Conservation (phyloP, 2,888 invertebrate genomes). For the Priocnemis perturbator region DNA sequence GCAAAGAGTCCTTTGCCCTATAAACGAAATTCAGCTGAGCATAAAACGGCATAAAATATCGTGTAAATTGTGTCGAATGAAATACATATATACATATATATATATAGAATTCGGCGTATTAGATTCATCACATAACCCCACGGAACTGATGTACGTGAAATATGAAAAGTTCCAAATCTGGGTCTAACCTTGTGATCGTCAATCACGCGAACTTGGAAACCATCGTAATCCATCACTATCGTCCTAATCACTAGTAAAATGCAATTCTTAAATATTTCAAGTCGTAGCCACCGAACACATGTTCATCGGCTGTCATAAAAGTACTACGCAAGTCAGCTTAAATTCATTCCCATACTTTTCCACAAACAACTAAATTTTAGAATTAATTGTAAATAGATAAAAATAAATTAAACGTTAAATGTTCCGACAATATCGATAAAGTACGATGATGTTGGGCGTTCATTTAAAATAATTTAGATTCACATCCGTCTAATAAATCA, state of each 20-base stretch:
- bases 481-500: not conserved
- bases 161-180: too few species aligned
- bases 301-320: slow-evolving; percentile 27
- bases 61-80: not conserved
- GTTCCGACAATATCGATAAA: not conserved
- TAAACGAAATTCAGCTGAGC: slow-evolving; percentile 16
- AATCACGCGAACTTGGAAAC: slow-evolving; percentile 60
- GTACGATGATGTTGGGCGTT: not conserved
- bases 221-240: slow-evolving; percentile 52
- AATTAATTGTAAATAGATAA: not conserved
- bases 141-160: too few species aligned
- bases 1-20: slow-evolving; percentile 92
- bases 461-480: not conserved
- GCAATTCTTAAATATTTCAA: slow-evolving; percentile 17
- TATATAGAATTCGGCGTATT: not conserved
- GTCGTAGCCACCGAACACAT: slow-evolving; percentile 44
- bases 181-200: slow-evolving; percentile 63
- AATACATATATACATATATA: not conserved
- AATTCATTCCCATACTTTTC: not conserved
- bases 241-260: slow-evolving; percentile 8
- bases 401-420: not conserved
- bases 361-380: not conserved
- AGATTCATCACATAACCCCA: not conserved
- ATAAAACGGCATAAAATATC: not conserved
- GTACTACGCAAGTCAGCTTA: slow-evolving; percentile 38